These are phyloP conservation scores for Latrodectus hesperus DNA, from an alignment of 2,888 invertebrate species.

Conservation along the genomic window DNA sequence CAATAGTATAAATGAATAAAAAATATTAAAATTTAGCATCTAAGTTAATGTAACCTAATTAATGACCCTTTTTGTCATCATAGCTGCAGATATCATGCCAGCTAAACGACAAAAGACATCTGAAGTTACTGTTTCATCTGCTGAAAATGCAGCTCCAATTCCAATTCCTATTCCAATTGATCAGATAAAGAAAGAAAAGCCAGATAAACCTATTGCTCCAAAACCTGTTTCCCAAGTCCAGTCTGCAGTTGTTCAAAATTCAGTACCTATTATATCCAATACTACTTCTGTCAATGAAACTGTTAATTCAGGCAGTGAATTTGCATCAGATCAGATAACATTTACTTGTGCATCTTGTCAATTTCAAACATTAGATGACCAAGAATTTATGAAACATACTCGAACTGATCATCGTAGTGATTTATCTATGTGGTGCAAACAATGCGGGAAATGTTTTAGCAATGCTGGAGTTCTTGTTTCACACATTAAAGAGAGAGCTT, in stretches of 20 bases:
- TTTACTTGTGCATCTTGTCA: conserved; percentile 63
- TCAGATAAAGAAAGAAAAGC: conserved; percentile 40
- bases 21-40: no score
- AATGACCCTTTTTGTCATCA: no score
- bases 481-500: conserved; percentile 54
- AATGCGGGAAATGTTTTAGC: conserved; percentile 60
- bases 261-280: neutral
- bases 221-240: neutral
- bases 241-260: neutral
- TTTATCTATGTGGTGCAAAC: conserved; percentile 66
- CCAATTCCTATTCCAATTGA: conserved; percentile 6
- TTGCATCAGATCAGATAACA: neutral
- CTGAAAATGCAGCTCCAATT: neutral
- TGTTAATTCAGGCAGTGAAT: neutral
- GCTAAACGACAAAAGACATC: neutral
- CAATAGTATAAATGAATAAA: no score
- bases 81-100: neutral
- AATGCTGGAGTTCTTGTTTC: conserved; percentile 63
- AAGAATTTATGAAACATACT: conserved; percentile 65
- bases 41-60: no score
- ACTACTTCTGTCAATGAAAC: neutral
- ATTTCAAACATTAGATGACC: conserved; percentile 39
- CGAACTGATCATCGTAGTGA: conserved; percentile 61
- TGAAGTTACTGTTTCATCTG: neutral
- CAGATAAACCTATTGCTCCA: neutral